Evolutionary conservation across 2,888 invertebrate genomes (phyloP).

Genomic region (Nipponacmea schrenckii): DNA sequence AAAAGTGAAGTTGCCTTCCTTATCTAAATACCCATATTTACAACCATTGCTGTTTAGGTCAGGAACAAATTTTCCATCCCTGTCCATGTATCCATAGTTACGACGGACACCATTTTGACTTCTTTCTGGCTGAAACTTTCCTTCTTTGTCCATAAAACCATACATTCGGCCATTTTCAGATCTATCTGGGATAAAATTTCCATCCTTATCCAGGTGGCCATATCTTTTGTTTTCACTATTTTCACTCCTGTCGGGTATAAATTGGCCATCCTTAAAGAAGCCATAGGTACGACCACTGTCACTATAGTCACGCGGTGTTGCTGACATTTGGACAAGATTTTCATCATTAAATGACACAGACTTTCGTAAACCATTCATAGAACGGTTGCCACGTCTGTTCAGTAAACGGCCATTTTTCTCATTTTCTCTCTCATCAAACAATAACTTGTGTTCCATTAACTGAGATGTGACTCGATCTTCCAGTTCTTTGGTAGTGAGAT

Average conservation of each 20-base stretch:
- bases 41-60: conserved; percentile 18
- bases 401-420: conserved; percentile 36
- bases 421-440: conserved; percentile 42
- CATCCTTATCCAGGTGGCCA: too few species aligned
- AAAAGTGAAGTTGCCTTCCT: conserved; percentile 8
- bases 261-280: neutral
- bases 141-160: neutral
- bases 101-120: too few species aligned
- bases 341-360: conserved; percentile 47
- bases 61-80: conserved; percentile 22
- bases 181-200: too few species aligned
- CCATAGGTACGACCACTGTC: neutral
- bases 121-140: neutral
- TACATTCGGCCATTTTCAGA: conserved; percentile 1
- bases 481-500: conserved; percentile 57
- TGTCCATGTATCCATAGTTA: conserved; percentile 18
- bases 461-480: conserved; percentile 58
- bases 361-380: conserved; percentile 52
- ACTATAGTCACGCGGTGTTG: conserved; percentile 6
- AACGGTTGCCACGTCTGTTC: conserved; percentile 48
- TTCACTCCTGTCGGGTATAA: too few species aligned
- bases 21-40: conserved; percentile 28
- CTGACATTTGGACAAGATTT: conserved; percentile 18
- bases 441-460: conserved; percentile 44
- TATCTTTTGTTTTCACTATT: too few species aligned